Conservation (phyloP, 2,888 invertebrate genomes). For the Drosophila rellima region DNA sequence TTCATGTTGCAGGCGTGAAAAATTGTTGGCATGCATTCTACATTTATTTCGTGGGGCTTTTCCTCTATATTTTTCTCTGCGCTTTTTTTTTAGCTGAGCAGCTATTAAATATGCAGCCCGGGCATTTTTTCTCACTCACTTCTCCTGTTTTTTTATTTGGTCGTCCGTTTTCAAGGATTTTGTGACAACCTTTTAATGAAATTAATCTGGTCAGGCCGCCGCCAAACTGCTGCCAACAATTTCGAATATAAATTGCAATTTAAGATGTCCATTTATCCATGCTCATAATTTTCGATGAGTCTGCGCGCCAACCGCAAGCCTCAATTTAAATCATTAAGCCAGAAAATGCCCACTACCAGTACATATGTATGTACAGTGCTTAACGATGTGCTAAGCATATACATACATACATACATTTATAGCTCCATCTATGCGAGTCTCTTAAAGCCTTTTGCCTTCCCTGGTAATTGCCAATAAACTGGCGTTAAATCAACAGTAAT, state of each 20-base stretch:
- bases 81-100: constrained; percentile 26
- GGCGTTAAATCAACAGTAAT: constrained; percentile 32
- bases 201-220: constrained; percentile 61
- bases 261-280: constrained; percentile 65
- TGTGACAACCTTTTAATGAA: constrained; percentile 68
- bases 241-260: constrained; percentile 66
- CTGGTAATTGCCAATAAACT: constrained; percentile 37
- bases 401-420: neutral
- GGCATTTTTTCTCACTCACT: constrained; percentile 38
- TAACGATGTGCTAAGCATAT: constrained; percentile 17
- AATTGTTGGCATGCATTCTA: constrained; percentile 65
- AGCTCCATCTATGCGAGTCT: constrained; percentile 16
- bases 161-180: constrained; percentile 57
- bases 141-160: constrained; percentile 29
- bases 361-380: neutral
- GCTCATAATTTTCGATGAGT: constrained; percentile 52
- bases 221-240: constrained; percentile 51
- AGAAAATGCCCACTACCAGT: constrained; percentile 2
- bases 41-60: constrained; percentile 44
- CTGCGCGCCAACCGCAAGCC: constrained; percentile 20
- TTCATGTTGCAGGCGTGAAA: constrained; percentile 59
- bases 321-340: constrained; percentile 51
- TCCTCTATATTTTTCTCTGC: constrained; percentile 13
- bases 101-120: constrained; percentile 56
- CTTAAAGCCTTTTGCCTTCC: constrained; percentile 10